A percentile compares a stretch with the other conserved stretches of the same genome.
These are phyloP conservation scores for Hepsetus odoe DNA, from an alignment of 2,113 vertebrate species.

Conservation along the genomic window DNA sequence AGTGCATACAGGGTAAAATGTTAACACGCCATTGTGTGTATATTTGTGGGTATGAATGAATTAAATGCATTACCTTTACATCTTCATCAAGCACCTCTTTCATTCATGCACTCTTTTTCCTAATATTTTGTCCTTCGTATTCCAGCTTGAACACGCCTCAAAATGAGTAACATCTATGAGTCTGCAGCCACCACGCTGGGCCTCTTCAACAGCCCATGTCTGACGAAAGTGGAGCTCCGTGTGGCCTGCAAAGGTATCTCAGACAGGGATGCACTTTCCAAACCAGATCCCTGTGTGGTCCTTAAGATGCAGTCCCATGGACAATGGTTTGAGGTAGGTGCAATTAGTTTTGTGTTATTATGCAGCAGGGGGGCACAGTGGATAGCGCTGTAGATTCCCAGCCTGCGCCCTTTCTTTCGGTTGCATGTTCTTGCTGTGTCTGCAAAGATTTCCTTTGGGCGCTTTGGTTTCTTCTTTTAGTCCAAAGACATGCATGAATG, in stretches of 20 bases:
- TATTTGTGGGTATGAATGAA: too few species aligned
- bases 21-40: too few species aligned
- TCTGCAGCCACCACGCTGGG: constrained; percentile 80
- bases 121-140: neutral
- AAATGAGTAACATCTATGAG: constrained; percentile 80
- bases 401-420: too few species aligned
- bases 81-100: neutral
- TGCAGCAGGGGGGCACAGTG: too few species aligned
- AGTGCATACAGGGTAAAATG: too few species aligned
- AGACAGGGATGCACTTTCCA: constrained; percentile 81
- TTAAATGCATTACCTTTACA: neutral
- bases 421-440: too few species aligned
- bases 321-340: constrained; percentile 85
- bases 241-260: constrained; percentile 84
- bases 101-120: neutral
- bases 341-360: neutral
- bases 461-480: too few species aligned
- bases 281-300: constrained; percentile 85
- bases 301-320: constrained; percentile 85
- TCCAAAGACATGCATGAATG: too few species aligned
- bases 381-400: too few species aligned
- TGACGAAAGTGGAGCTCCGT: constrained; percentile 85
- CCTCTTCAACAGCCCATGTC: constrained; percentile 84
- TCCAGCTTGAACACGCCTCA: constrained; percentile 50
- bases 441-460: too few species aligned